Evolutionary conservation across 2,888 invertebrate species (phyloP), one percentile per base, ranked within the genome.

Genomic region (Rhagonycha fulva): DNA sequence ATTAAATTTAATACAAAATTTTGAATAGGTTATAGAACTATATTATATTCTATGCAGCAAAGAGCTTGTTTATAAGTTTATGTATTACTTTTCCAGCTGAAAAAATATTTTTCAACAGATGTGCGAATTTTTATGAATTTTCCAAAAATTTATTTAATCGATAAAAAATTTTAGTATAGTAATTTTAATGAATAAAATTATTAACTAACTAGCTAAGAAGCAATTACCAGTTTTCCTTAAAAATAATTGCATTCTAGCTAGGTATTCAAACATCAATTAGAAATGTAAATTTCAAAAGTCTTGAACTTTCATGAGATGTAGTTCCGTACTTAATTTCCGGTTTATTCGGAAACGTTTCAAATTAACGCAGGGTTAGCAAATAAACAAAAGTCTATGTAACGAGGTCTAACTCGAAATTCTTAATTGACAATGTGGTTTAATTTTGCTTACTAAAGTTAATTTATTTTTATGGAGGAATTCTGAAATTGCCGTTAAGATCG

Each of bases 351-450:
- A 77, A 77, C 75, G 75, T 77, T 67, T 77, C 75, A 77, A 77
- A 77, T 77, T 77, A 77, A 70, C 74, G 72, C 60, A 63, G 77
- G 72, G 74, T 75, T 72, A 74, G 76, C 70, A 76, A 76, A 76
- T 76, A 77, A 75, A 75, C 77, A 77, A 77, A 77, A 77, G 77
- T 77, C 77, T 77, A 63, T 71, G 71, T 77, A 77, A 77, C 70
- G 70, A 77, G 77, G 75, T 77, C 74, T 77, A 77, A 75, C 72
- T 77, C 61, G 69, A 70, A 75, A 77, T 77, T 75, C 70, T 68
- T 74, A 76, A 77, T 77, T 77, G 74, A 75, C 72, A 74, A 62
- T 75, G 66, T 69, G 74, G 74, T 70, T 75, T 74, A 62, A 63
- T 69, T 76, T 60, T 71, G 47, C 69, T 76, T 60, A 71, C 71